A percentile compares a stretch with the other conserved stretches of the same genome.
These are phyloP conservation scores for Oreonectes daqikongensis DNA, from an alignment of 2,797 vertebrate species.

Conservation along the genomic window DNA sequence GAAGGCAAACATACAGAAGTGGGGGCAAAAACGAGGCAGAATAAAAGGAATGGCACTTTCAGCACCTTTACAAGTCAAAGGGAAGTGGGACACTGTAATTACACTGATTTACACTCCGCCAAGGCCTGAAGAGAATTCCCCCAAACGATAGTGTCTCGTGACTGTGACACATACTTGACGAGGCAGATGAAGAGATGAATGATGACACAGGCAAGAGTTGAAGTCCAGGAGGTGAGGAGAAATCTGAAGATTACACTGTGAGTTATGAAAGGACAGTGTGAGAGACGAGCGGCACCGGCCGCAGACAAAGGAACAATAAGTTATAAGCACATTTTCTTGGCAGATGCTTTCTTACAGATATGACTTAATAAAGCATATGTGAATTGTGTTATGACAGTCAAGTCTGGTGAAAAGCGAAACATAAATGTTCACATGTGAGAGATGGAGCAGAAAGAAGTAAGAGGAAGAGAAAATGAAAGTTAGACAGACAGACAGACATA, in stretches of 20 bases:
- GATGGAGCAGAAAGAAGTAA: slow-evolving; percentile 6
- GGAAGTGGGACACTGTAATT: slow-evolving; percentile 50
- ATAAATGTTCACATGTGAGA: slow-evolving; percentile 37
- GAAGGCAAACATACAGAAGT: slow-evolving; percentile 52
- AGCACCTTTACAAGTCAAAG: slow-evolving; percentile 71
- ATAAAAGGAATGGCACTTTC: slow-evolving; percentile 62
- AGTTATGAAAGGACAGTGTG: slow-evolving; percentile 39
- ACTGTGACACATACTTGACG: slow-evolving; percentile 47
- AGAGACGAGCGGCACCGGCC: slow-evolving; percentile 25
- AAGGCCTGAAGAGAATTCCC: slow-evolving; percentile 47
- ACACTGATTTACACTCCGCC: slow-evolving; percentile 53
- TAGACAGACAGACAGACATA: background rate
- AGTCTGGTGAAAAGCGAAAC: slow-evolving; percentile 37
- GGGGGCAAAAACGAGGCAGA: slow-evolving; percentile 54
- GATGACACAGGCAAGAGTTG: slow-evolving; percentile 38
- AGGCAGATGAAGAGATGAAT: slow-evolving; percentile 53
- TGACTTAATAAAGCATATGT: slow-evolving; percentile 27
- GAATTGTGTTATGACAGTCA: slow-evolving; percentile 38
- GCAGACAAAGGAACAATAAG: slow-evolving; percentile 40
- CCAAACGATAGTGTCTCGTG: slow-evolving; percentile 15
- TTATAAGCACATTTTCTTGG: slow-evolving; percentile 26
- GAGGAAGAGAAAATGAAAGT: background rate
- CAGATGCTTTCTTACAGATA: slow-evolving; percentile 19
- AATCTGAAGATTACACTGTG: slow-evolving; percentile 31
- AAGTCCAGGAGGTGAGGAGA: slow-evolving; percentile 42